These are phyloP conservation scores for Hippoglossus stenolepis DNA, from an alignment of 2,113 vertebrate species.

Conservation along the genomic window DNA sequence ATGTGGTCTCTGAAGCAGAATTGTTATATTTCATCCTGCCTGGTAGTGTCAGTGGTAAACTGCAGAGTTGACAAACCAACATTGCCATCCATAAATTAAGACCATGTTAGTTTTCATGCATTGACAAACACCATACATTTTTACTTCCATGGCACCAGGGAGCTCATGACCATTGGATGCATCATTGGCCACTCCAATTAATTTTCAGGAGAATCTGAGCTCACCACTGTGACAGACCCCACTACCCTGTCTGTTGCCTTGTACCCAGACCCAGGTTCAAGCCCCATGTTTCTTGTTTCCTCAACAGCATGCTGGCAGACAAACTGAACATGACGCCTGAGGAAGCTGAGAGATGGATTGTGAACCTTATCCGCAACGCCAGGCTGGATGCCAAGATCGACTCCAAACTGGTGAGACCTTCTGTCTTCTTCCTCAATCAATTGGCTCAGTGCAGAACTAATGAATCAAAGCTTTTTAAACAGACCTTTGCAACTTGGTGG, in stretches of 20 bases:
- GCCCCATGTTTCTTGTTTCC: slow-evolving; percentile 36
- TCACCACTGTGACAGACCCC: background rate
- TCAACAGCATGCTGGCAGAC: slow-evolving; percentile 95
- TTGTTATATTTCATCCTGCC: too few relatives aligned
- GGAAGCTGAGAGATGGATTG: slow-evolving; percentile 98
- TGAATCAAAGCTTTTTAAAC: slow-evolving; percentile 31
- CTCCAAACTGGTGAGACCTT: slow-evolving; percentile 93
- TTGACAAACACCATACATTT: background rate
- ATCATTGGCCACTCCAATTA: background rate
- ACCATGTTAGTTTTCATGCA: background rate
- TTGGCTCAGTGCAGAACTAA: slow-evolving; percentile 17
- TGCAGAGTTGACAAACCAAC: background rate
- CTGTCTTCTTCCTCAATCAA: slow-evolving; percentile 37
- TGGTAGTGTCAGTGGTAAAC: background rate
- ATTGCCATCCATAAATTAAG: background rate
- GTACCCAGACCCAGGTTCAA: background rate
- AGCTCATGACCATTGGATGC: background rate
- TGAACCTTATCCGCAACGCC: slow-evolving; percentile 97
- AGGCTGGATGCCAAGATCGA: slow-evolving; percentile 97
- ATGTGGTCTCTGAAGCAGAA: too few relatives aligned
- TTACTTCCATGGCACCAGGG: background rate
- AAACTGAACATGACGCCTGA: slow-evolving; percentile 98
- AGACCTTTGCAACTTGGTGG: background rate
- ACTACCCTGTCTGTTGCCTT: background rate
- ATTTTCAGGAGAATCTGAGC: background rate